A percentile compares a stretch with the other conserved stretches of the same genome.
phyloP scores from a whole-genome alignment of 2,113 vertebrate genomes.

The Dryoscopus gambensis region DNA sequence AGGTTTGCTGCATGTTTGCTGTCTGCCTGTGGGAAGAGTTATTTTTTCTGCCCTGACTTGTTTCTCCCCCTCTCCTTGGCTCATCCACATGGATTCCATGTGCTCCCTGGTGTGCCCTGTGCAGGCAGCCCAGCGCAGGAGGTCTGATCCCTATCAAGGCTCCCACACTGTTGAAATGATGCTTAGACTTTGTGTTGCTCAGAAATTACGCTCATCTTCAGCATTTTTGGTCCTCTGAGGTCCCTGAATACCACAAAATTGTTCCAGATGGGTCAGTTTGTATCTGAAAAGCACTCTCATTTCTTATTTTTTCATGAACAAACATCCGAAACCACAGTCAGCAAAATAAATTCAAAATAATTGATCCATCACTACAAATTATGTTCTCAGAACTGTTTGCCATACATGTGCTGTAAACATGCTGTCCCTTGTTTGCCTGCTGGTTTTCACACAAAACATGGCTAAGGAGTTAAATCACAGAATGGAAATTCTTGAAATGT shows the following conservation, averaged over 20 bases:
- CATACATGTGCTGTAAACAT: background rate
- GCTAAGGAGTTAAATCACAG: background rate
- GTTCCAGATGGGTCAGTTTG: background rate
- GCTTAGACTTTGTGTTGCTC: background rate
- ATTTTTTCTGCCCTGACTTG: background rate
- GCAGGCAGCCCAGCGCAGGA: background rate
- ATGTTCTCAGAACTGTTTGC: background rate
- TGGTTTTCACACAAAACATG: background rate
- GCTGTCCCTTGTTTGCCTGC: background rate
- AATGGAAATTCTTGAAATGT: background rate
- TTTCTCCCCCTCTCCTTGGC: background rate
- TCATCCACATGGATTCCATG: rapidly evolving
- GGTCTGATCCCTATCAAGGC: background rate
- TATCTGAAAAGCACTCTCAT: rapidly evolving
- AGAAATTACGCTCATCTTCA: background rate
- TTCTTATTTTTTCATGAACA: background rate
- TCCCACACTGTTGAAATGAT: background rate
- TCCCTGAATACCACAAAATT: background rate
- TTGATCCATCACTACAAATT: background rate
- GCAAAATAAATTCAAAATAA: background rate
- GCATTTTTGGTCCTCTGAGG: background rate
- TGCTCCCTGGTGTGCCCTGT: background rate
- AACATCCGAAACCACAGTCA: background rate
- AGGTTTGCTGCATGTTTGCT: background rate
- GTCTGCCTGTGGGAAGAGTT: background rate